Evolutionary conservation across 2,888 invertebrate species (phyloP).

Genomic region (Lumbricus terrestris): DNA sequence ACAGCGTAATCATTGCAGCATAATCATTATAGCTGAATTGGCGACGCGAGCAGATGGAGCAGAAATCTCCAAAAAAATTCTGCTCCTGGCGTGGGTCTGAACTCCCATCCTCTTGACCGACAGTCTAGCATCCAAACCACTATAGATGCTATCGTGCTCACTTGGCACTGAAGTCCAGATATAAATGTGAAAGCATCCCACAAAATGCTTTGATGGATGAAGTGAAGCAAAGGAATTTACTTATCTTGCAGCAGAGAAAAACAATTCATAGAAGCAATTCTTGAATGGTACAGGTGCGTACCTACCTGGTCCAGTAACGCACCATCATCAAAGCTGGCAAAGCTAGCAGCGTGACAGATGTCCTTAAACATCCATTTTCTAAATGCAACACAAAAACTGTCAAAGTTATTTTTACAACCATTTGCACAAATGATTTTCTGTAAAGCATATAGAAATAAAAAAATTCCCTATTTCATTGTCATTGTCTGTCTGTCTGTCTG

Average conservation of each 20-base stretch:
- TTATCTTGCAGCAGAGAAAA: not conserved
- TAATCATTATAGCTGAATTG: too few relatives aligned
- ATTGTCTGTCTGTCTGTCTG: too few relatives aligned
- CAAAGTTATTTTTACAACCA: not conserved
- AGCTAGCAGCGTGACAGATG: constrained; percentile 89
- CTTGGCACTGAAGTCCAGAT: not conserved
- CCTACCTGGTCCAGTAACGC: constrained; percentile 65
- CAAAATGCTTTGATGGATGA: too few relatives aligned
- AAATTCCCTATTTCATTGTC: too few relatives aligned
- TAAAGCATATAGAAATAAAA: not conserved
- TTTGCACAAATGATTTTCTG: not conserved
- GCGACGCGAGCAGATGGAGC: too few relatives aligned
- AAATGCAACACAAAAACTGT: constrained; percentile 47
- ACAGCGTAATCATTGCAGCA: too few relatives aligned
- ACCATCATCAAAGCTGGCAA: constrained; percentile 83
- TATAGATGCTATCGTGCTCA: too few relatives aligned
- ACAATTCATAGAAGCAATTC: not conserved
- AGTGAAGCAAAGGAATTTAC: not conserved
- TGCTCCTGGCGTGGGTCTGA: too few relatives aligned
- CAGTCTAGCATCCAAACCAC: too few relatives aligned
- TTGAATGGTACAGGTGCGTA: not conserved
- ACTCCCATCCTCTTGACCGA: too few relatives aligned
- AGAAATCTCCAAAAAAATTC: too few relatives aligned
- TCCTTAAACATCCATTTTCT: constrained; percentile 93
- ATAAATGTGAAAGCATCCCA: too few relatives aligned